Base-by-base conservation (phyloP, 2,888 invertebrate species). In the Drosophila setosimentum region DNA sequence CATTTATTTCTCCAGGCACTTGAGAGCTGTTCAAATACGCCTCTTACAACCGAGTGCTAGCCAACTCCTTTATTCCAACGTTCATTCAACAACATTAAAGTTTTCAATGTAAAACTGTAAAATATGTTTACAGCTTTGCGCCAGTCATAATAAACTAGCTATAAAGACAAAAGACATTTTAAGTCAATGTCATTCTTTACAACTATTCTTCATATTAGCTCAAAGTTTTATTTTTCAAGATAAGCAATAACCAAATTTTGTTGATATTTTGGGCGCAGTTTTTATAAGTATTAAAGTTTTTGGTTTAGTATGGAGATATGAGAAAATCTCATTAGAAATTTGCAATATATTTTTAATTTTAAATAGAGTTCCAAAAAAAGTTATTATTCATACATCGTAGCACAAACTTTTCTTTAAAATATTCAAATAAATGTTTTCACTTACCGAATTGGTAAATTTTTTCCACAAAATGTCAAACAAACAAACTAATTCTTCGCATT, bases 401-500 rank as follows among this genome's bases (percentile, higher is more conserved):
- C 10, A 5, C 2, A 11, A 27, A 29, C 18, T 49, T 27, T 49
- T 1, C 49, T 18, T 18, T 49, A 10, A 11, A 18, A 27, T 27
- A 27, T 27, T 49, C 8, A 27, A 49, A 10, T 18, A 49, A 16
- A 16, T 24, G 21, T 16, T 49, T 49, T 49, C 18, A 8, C 10
- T 5, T 3, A 2, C 18, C 35, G 27, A 18, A 33, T 27, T 8
- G 2, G 8, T 1, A 2, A 5, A 4, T 18, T 33, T 33, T 53
- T 49, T 35, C 4, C 27, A n/a, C 16, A 3, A 4, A 45, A 45
- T 24, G 16, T 16, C 27, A 49, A 49, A 27, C 54, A 32, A 80
- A 64, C 54, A 32, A 61, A 64, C 55, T 79, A 76, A 70, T 85
- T 67, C 49, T n/a, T 53, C 8, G 24, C 53, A 13, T 16, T 53